A percentile compares a stretch with the other conserved stretches of the same genome.
Conservation (phyloP, 2,113 vertebrate species). For the Stegastes partitus region DNA sequence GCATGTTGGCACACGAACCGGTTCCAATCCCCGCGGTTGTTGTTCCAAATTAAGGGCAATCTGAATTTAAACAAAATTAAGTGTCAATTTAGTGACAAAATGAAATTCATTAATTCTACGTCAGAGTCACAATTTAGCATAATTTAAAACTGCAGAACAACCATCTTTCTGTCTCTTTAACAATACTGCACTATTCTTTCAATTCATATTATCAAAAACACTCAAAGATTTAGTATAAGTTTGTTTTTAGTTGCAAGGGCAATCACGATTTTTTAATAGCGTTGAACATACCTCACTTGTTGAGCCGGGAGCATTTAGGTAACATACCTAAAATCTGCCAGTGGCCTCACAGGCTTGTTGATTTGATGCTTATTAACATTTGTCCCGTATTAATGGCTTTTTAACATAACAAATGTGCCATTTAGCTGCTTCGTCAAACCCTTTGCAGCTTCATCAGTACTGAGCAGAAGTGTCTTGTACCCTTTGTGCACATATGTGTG, state of each 20-base stretch:
- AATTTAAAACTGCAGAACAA: background rate
- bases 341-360: background rate
- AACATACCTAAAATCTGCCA: background rate
- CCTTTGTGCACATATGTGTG: conserved; percentile 24
- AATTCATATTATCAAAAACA: background rate
- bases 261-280: background rate
- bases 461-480: conserved; percentile 12
- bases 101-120: too few relatives aligned
- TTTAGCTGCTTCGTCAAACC: conserved; percentile 41
- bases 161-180: background rate
- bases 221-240: background rate
- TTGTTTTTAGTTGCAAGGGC: background rate
- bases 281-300: background rate
- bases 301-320: conserved; percentile 4
- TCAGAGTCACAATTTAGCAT: background rate
- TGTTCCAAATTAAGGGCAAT: background rate
- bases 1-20: background rate
- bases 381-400: conserved; percentile 41
- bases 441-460: conserved; percentile 35
- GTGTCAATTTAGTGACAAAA: background rate
- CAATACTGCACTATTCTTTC: background rate
- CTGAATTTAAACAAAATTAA: background rate
- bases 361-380: conserved; percentile 57
- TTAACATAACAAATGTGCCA: conserved; percentile 7
- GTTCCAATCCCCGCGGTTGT: background rate